Evolutionary conservation across 2,797 vertebrate genomes (phyloP).

Genomic region (Brachyrhaphis roseni): DNA sequence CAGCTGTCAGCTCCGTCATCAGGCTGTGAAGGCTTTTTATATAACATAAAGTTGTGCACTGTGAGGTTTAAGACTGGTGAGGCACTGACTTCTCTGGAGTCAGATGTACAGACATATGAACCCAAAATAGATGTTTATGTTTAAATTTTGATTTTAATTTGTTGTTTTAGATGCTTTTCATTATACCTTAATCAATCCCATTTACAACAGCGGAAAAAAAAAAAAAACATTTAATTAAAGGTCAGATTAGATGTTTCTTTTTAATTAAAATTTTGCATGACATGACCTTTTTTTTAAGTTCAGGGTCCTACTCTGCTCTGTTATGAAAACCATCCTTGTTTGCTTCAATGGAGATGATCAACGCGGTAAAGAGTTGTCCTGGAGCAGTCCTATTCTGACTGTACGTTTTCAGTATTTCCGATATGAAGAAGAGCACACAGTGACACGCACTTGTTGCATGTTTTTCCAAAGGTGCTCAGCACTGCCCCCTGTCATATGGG

Average conservation of each 20-base stretch:
- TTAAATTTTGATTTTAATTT: not conserved
- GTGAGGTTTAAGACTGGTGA: not conserved
- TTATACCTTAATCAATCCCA: not conserved
- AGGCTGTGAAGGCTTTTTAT: constrained; percentile 19
- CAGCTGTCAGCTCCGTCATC: not conserved
- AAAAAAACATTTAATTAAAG: too few species aligned
- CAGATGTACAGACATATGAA: not conserved
- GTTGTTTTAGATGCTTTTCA: not conserved
- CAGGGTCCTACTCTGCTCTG: too few species aligned
- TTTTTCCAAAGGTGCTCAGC: too few species aligned
- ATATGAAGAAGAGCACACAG: not conserved
- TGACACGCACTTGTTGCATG: not conserved
- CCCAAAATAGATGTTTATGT: not conserved
- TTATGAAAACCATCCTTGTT: not conserved
- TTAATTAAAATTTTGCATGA: not conserved
- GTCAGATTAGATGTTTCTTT: not conserved
- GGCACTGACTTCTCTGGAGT: not conserved
- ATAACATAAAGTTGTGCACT: not conserved
- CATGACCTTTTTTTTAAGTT: not conserved
- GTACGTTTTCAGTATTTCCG: not conserved
- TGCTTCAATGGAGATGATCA: not conserved
- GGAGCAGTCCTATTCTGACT: not conserved
- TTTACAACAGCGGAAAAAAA: not conserved
- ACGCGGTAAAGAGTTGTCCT: not conserved
- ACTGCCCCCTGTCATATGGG: not conserved